phyloP scores from a whole-genome alignment of 23 tunicate species.

The Pegea sp. region DNA sequence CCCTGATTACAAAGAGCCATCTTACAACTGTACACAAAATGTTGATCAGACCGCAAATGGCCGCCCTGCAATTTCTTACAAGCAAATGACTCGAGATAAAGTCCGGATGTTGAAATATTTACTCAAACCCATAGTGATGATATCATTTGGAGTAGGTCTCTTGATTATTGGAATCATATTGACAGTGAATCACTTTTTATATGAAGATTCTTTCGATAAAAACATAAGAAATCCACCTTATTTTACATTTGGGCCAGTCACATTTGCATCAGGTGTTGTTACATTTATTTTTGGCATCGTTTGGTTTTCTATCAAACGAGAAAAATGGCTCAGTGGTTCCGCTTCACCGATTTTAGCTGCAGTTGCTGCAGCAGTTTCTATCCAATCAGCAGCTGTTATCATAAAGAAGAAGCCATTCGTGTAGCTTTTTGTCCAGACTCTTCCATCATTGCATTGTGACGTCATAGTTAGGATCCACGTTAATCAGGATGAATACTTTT shows the following conservation, averaged over 20 bases:
- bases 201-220: conserved; percentile 16
- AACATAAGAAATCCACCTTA: conserved; percentile 14
- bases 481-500: too few species aligned
- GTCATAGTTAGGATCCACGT: too few species aligned
- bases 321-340: conserved; percentile 62
- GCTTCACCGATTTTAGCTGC: conserved; percentile 74
- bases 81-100: too few species aligned
- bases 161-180: conserved; percentile 27
- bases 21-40: too few species aligned
- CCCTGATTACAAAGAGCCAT: too few species aligned
- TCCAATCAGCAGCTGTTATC: not conserved
- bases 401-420: too few species aligned
- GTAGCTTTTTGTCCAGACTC: too few species aligned
- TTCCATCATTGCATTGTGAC: too few species aligned
- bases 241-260: conserved; percentile 71
- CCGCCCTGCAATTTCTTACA: too few species aligned
- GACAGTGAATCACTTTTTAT: conserved; percentile 54
- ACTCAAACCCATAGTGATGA: conserved; percentile 23
- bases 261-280: conserved; percentile 43
- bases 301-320: conserved; percentile 59
- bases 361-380: conserved; percentile 15
- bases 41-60: too few species aligned
- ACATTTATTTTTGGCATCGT: conserved; percentile 49
- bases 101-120: conserved; percentile 19
- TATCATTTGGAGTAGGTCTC: conserved; percentile 16